A percentile compares a stretch with the other conserved stretches of the same genome.
These are phyloP conservation scores for Melanotaenia nigrans DNA, from an alignment of 2,797 vertebrate species.

Conservation along the genomic window DNA sequence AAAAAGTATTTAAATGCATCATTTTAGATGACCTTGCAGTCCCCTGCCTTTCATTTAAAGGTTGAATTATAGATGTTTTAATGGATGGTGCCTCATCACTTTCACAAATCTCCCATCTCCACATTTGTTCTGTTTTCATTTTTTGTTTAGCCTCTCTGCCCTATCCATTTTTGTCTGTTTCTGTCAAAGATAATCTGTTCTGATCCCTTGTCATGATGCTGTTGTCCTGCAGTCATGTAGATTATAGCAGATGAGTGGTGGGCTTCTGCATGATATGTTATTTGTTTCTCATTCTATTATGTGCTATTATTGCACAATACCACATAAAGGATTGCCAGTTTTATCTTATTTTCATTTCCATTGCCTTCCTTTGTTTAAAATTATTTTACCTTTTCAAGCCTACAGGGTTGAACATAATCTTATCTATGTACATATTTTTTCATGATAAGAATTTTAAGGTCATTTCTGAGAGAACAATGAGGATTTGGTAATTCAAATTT, in stretches of 20 bases:
- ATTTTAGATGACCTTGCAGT: neutral
- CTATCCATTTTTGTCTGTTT: slow-evolving; percentile 30
- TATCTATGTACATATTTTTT: slow-evolving; percentile 17
- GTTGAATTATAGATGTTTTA: neutral
- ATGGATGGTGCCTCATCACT: neutral
- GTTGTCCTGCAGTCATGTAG: slow-evolving; percentile 36
- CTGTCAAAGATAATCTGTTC: slow-evolving; percentile 47
- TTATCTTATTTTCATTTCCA: neutral
- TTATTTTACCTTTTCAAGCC: slow-evolving; percentile 5
- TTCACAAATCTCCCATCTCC: slow-evolving; percentile 7
- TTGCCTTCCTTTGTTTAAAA: slow-evolving; percentile 3
- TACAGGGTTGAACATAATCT: neutral
- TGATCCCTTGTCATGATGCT: slow-evolving; percentile 50
- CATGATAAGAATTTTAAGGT: slow-evolving; percentile 6
- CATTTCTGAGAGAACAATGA: slow-evolving; percentile 1
- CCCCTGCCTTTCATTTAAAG: neutral
- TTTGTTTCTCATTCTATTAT: slow-evolving; percentile 19
- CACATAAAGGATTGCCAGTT: neutral
- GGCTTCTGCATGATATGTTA: neutral
- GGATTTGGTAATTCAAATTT: slow-evolving; percentile 22
- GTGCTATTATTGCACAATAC: neutral
- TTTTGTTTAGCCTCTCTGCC: slow-evolving; percentile 6
- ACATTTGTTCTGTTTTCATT: slow-evolving; percentile 7
- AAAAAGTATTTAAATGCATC: neutral
- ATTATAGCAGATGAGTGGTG: slow-evolving; percentile 24